Percentiles rank a stretch among this genome's conserved stretches.
Evolutionary conservation across 2,888 invertebrate genomes (phyloP).

Genomic region (Penaeus monodon): DNA sequence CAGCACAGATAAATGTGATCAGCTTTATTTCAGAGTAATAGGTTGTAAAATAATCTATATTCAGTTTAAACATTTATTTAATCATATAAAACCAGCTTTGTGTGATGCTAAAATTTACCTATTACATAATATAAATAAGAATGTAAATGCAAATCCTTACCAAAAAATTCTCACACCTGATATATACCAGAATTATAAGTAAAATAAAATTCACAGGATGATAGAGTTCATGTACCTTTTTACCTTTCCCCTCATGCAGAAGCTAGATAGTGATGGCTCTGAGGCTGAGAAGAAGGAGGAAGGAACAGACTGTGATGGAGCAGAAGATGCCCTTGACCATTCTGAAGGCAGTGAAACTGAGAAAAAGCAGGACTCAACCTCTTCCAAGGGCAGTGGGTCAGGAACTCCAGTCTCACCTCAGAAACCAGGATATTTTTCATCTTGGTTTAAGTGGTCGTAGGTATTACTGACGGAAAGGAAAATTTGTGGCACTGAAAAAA

Average conservation of each 20-base stretch:
- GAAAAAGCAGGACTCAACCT: slow-evolving; percentile 20
- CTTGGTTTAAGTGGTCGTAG: slow-evolving; percentile 60
- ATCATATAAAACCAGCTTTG: too few relatives aligned
- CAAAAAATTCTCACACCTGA: too few relatives aligned
- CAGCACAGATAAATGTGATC: too few relatives aligned
- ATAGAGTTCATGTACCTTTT: neutral
- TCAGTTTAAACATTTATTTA: too few relatives aligned
- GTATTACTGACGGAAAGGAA: too few relatives aligned
- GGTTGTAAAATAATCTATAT: too few relatives aligned
- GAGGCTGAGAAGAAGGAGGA: slow-evolving; percentile 5
- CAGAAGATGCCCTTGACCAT: neutral
- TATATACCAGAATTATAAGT: too few relatives aligned
- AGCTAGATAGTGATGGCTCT: neutral
- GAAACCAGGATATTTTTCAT: slow-evolving; percentile 38
- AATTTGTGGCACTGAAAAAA: too few relatives aligned
- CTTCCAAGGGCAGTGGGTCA: slow-evolving; percentile 30
- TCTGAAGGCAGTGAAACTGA: neutral
- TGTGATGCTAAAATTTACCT: too few relatives aligned
- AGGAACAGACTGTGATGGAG: slow-evolving; percentile 7
- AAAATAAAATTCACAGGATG: neutral
- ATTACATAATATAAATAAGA: too few relatives aligned
- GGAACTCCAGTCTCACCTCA: slow-evolving; percentile 26
- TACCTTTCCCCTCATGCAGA: neutral
- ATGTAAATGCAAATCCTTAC: too few relatives aligned
- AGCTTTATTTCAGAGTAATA: too few relatives aligned